A percentile compares a stretch with the other conserved stretches of the same genome.
These are phyloP conservation scores for Lethrus apterus DNA, from an alignment of 1,140 invertebrate genomes.

Conservation along the genomic window DNA sequence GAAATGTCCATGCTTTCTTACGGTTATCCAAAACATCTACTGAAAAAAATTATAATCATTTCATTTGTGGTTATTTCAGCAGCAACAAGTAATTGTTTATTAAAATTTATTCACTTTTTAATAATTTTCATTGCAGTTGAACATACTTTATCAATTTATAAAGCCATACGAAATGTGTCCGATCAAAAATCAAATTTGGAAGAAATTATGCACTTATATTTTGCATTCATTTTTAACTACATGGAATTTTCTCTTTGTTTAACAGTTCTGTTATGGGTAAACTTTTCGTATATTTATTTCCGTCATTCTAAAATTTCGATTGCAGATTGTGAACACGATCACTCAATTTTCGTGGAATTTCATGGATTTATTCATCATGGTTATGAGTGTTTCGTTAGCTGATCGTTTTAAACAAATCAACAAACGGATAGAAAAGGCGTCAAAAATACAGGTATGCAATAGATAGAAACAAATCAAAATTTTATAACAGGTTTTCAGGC, in stretches of 20 bases:
- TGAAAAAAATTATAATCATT: background rate
- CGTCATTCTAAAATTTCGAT: background rate
- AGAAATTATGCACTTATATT: background rate
- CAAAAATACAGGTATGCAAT: constrained; percentile 8
- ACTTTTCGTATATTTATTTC: constrained; percentile 1
- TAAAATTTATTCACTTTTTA: no score
- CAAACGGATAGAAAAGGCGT: constrained; percentile 2
- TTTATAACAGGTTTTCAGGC: no score
- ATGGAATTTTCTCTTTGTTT: constrained; percentile 13
- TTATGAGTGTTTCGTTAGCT: constrained; percentile 21
- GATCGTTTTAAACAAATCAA: constrained; percentile 23
- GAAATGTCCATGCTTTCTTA: constrained; percentile 12
- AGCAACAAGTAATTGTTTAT: background rate
- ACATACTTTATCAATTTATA: background rate
- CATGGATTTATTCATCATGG: constrained; percentile 27
- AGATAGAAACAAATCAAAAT: background rate
- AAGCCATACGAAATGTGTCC: background rate
- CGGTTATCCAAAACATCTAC: background rate
- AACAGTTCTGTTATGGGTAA: constrained; percentile 23
- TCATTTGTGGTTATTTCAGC: background rate
- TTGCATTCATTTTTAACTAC: background rate
- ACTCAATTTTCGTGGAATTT: constrained; percentile 18
- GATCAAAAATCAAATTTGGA: constrained; percentile 5
- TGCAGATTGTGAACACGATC: constrained; percentile 18
- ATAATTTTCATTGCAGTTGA: background rate